A percentile compares a stretch with the other conserved stretches of the same genome.
Conservation (phyloP, 2,888 invertebrate species). For the Sclerodermus sp. region DNA sequence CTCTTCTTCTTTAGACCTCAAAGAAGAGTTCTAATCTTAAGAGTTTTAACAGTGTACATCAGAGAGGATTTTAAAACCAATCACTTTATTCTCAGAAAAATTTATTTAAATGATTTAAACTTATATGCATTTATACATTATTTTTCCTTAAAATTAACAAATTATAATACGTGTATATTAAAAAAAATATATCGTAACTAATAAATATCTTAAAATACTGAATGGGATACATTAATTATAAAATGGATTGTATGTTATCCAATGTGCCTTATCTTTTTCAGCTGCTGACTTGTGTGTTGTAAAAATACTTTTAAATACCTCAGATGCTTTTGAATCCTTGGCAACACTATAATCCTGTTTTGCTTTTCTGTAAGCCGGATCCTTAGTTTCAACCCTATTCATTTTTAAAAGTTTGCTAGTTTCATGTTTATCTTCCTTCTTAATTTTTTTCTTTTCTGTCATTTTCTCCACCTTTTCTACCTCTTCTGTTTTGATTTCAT, state of each 20-base stretch:
- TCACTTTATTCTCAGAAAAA: too few relatives aligned
- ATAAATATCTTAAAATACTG: too few relatives aligned
- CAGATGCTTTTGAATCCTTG: constrained; percentile 84
- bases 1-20: too few relatives aligned
- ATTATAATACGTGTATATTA: too few relatives aligned
- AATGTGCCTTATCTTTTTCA: constrained; percentile 87
- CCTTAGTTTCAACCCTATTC: constrained; percentile 53
- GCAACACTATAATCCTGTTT: constrained; percentile 84
- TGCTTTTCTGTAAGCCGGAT: constrained; percentile 76
- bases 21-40: too few relatives aligned
- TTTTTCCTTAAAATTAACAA: too few relatives aligned
- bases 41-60: too few relatives aligned
- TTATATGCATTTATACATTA: too few relatives aligned
- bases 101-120: too few relatives aligned
- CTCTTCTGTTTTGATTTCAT: constrained; percentile 25
- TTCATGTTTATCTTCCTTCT: constrained; percentile 55
- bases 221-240: constrained; percentile 73
- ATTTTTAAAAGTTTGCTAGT: constrained; percentile 25
- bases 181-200: too few relatives aligned
- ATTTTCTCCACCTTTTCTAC: constrained; percentile 27
- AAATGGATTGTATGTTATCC: constrained; percentile 98
- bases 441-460: constrained; percentile 38
- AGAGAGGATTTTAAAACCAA: too few relatives aligned
- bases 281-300: constrained; percentile 86
- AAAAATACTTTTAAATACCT: constrained; percentile 93